These are phyloP conservation scores for Gymnoscopelus microlampas DNA, from an alignment of 2,797 vertebrate genomes.

Conservation along the genomic window DNA sequence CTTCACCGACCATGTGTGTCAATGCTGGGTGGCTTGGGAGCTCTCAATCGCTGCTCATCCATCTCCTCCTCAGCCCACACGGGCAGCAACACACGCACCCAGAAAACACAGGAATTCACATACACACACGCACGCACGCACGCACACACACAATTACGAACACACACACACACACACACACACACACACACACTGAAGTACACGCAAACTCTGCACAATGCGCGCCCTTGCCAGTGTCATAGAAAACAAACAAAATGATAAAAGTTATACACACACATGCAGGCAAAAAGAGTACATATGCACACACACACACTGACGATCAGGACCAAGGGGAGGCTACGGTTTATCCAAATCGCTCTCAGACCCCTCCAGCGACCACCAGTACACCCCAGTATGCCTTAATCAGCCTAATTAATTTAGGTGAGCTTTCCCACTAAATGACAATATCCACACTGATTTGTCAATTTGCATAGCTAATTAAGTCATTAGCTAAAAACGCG, in stretches of 20 bases:
- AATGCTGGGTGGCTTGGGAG: constrained; percentile 55
- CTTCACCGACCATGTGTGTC: constrained; percentile 75
- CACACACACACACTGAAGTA: constrained; percentile 11
- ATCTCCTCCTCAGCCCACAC: constrained; percentile 41
- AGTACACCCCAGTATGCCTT: constrained; percentile 91
- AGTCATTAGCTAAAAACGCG: constrained; percentile 92
- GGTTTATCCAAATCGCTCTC: constrained; percentile 75
- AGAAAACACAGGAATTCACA: constrained; percentile 37
- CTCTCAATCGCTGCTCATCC: constrained; percentile 50
- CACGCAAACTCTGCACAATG: not conserved
- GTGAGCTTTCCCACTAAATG: constrained; percentile 97
- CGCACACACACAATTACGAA: constrained; percentile 30
- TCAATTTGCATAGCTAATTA: constrained; percentile 99
- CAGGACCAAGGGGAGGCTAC: constrained; percentile 35
- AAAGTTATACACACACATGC: not conserved
- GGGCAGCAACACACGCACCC: not conserved
- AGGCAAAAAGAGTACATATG: constrained; percentile 42
- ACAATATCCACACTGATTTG: constrained; percentile 99
- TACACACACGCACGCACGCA: constrained; percentile 36
- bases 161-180: constrained; percentile 18
- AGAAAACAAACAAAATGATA: too few species aligned
- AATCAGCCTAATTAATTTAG: constrained; percentile 99
- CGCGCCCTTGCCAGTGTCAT: too few species aligned
- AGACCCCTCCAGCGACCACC: constrained; percentile 75
- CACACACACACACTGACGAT: not conserved